Evolutionary conservation across 2,888 invertebrate species (phyloP).

Genomic region (Macrosiphum euphorbiae): DNA sequence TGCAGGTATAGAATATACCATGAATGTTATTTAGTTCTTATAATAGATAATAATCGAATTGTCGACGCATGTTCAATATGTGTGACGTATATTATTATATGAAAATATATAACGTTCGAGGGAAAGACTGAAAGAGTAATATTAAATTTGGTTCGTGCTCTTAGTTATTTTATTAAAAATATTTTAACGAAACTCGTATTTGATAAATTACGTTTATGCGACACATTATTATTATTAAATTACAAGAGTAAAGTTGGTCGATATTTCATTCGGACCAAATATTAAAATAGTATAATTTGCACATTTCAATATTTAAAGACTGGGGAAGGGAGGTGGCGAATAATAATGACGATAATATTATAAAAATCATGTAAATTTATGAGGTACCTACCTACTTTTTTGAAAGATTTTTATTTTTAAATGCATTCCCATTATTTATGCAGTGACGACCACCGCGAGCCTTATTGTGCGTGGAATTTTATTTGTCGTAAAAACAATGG

Average conservation of each 20-base stretch:
- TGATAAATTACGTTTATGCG: background rate
- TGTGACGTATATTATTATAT: background rate
- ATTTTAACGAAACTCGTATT: background rate
- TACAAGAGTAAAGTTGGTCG: background rate
- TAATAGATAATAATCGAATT: background rate
- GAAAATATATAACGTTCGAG: background rate
- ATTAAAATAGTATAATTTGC: background rate
- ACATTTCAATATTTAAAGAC: background rate
- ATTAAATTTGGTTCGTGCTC: background rate
- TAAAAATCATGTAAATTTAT: background rate
- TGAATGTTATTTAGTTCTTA: background rate
- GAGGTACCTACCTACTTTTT: background rate
- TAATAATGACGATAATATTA: background rate
- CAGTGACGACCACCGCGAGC: too few relatives aligned
- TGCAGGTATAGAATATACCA: background rate
- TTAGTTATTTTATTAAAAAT: background rate
- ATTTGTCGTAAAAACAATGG: background rate
- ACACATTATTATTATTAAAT: background rate
- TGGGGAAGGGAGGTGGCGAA: background rate
- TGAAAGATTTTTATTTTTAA: conserved; percentile 13
- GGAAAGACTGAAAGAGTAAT: background rate
- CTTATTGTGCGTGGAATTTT: background rate
- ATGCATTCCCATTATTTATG: background rate
- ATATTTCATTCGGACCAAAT: background rate
- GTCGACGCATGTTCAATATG: background rate